Conservation (phyloP, 2,797 vertebrate species). For the Macropus fuliginosus region DNA sequence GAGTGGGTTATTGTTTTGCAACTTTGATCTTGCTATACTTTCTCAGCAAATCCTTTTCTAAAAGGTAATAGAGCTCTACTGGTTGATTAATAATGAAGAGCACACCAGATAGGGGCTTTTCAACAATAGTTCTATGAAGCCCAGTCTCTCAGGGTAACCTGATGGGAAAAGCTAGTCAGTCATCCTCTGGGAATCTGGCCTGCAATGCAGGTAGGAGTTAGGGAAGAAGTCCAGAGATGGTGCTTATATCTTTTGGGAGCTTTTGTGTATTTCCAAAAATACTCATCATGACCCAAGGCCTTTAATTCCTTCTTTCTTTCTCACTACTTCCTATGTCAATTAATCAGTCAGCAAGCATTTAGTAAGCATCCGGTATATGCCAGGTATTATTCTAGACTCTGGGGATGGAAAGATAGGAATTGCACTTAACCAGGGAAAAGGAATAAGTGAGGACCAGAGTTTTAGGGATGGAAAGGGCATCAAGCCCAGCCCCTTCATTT, state of each 20-base stretch:
- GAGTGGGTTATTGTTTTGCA: not conserved
- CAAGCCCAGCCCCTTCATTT: not conserved
- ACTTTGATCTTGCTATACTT: not conserved
- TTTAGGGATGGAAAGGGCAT: not conserved
- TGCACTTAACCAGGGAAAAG: not conserved
- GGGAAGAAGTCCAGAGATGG: not conserved
- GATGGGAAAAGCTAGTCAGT: not conserved
- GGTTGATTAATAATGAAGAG: not conserved
- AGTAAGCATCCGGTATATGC: not conserved
- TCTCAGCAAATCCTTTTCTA: not conserved
- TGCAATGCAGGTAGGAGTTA: not conserved
- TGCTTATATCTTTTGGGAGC: not conserved
- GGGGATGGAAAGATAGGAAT: not conserved
- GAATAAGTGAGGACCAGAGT: not conserved
- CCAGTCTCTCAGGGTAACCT: not conserved
- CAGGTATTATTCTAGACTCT: not conserved
- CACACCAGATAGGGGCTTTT: not conserved
- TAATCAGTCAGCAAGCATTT: not conserved
- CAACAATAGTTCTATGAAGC: not conserved
- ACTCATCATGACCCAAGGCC: not conserved
- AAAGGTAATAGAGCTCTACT: not conserved
- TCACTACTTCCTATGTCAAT: not conserved
- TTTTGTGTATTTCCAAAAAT: not conserved
- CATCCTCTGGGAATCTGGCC: not conserved
- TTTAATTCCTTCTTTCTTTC: not conserved